Evolutionary conservation across 2,797 vertebrate genomes (phyloP).

Genomic region (Clarias laeviceps): DNA sequence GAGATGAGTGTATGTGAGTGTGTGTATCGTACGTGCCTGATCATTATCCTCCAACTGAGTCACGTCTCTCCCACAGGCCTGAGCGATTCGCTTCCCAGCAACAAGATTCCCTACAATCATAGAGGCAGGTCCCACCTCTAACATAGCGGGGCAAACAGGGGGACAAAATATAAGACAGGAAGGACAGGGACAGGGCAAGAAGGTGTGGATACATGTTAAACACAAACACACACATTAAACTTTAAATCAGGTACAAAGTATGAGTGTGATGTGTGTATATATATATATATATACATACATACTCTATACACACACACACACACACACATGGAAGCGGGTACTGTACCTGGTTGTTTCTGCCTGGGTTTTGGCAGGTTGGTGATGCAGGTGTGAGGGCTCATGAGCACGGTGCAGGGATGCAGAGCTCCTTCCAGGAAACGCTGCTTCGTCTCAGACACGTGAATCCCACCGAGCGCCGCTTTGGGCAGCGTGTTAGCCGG

Average conservation of each 20-base stretch:
- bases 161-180: background rate
- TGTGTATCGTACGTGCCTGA: conserved; percentile 87
- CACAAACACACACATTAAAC: background rate
- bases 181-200: conserved; percentile 7
- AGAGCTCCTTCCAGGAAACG: conserved; percentile 91
- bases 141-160: conserved; percentile 9
- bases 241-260: background rate
- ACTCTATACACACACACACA: conserved; percentile 16
- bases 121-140: conserved; percentile 94
- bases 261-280: background rate
- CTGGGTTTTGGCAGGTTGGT: conserved; percentile 94
- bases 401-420: conserved; percentile 93
- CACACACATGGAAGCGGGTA: conserved; percentile 52
- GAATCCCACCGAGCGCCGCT: conserved; percentile 91
- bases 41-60: conserved; percentile 92
- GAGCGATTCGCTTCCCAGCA: conserved; percentile 92
- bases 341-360: conserved; percentile 94
- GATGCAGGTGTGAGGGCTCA: conserved; percentile 95
- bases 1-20: background rate
- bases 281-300: background rate
- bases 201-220: background rate
- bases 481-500: conserved; percentile 96
- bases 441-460: conserved; percentile 94
- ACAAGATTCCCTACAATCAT: conserved; percentile 97
- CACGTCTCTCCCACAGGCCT: conserved; percentile 91